Conservation (phyloP, 2,888 invertebrate genomes). For the Meteorus colon region DNA sequence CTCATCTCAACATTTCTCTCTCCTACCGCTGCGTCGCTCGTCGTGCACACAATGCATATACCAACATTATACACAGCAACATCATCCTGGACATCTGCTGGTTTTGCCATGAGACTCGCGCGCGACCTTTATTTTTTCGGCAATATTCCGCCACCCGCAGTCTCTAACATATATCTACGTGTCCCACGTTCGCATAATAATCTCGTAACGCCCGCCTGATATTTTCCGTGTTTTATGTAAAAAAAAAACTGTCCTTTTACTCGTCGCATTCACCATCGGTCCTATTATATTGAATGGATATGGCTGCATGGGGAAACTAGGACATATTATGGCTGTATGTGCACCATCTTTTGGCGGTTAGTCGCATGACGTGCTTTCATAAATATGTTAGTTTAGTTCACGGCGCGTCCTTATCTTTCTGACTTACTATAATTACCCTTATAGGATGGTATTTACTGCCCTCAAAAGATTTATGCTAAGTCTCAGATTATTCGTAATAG, state of each 20-base stretch:
- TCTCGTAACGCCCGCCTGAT: slow-evolving; percentile 67
- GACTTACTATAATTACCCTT: not conserved
- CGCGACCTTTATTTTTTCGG: slow-evolving; percentile 44
- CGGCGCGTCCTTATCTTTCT: not conserved
- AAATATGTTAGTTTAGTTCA: slow-evolving; percentile 5
- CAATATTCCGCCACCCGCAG: slow-evolving; percentile 63
- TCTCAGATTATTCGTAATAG: too few species aligned
- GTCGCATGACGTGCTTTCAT: not conserved
- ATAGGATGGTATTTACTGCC: not conserved
- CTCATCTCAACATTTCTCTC: not conserved
- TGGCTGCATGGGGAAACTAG: slow-evolving; percentile 43
- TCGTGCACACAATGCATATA: slow-evolving; percentile 21
- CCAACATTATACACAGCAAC: slow-evolving; percentile 39
- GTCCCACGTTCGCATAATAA: slow-evolving; percentile 65
- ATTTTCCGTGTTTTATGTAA: slow-evolving; percentile 70
- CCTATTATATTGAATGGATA: slow-evolving; percentile 68
- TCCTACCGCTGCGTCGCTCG: not conserved
- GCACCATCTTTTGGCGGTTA: slow-evolving; percentile 3
- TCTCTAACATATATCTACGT: not conserved
- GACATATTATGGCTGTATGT: not conserved
- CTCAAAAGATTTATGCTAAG: not conserved
- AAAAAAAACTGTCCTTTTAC: slow-evolving; percentile 36
- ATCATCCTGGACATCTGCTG: slow-evolving; percentile 68
- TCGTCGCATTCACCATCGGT: not conserved
- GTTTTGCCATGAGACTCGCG: slow-evolving; percentile 48